Base-by-base conservation (phyloP, 2,888 invertebrate genomes). In the Spatulosminthurus flaviceps region DNA sequence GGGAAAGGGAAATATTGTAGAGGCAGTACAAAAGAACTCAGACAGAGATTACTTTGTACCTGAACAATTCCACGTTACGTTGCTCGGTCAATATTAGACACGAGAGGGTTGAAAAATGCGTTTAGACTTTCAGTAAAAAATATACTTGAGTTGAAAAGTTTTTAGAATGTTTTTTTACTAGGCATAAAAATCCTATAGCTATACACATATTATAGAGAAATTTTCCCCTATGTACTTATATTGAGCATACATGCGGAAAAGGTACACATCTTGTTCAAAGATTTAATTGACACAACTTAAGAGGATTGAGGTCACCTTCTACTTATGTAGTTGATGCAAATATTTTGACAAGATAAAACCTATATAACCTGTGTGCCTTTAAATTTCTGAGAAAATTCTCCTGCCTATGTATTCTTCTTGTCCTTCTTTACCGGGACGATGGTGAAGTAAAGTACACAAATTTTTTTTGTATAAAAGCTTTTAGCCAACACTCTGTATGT, bases 201-300 rank as follows among this genome's bases (percentile, higher is more conserved):
- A n/a, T n/a, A n/a, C n/a, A n/a, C n/a, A n/a, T n/a, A n/a, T n/a
- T n/a, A n/a, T n/a, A n/a, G n/a, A n/a, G n/a, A n/a, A n/a, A n/a
- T n/a, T n/a, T n/a, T n/a, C n/a, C n/a, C n/a, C n/a, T n/a, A 51
- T 72, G 72, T 72, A 51, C 51, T 51, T 71, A 29, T 21, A n/a
- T 9, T n/a, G 51, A 16, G 51, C 43, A 51, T 43, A 22, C 43
- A 34, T 34, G 9, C 4, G 34, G 4, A 34, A 34, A 9, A 34
- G 9, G 34, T 9, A 34, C 34, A 34, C 34, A 34, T 34, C 34
- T 51, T 51, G n/a, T 51, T 51, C 22, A 16, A 22, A 75, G 66
- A 75, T 75, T 64, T 75, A 75, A 75, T 64, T 75, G 75, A 64
- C 64, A 64, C 13, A 75, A 22, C 19, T 26, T 42, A 72, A 51